Evolutionary conservation across 2,113 vertebrate genomes (phyloP), one percentile per base, ranked within the genome.

Genomic region (Strix aluco): DNA sequence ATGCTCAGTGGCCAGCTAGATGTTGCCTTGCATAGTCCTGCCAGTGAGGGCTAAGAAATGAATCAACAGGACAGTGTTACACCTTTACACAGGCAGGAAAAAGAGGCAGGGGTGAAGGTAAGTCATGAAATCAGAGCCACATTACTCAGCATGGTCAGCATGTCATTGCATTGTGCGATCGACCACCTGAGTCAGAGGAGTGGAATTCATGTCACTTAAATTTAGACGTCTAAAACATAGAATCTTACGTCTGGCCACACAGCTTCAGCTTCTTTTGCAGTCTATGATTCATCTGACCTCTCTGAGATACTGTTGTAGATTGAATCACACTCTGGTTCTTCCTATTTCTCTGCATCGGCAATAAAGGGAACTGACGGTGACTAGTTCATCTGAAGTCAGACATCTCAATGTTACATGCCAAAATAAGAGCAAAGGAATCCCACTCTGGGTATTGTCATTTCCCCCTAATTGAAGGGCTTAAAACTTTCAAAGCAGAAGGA

Each of bases 401-500:
- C 74, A 66, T 61, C 62, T 80, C 93, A 57, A 46, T 73, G 63
- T 71, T 32, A 75, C 51, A 46, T 82, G 90, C 71, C 90, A 93
- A 90, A 95, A 75, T 26, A 75, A 86, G 55, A 94, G 93, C 78
- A 94, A 88, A 96, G 85, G 93, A 92, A 95, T 93, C 90, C 85
- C 74, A 88, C 62, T 95, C 96, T 82, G 92, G 66, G 25, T 38
- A 96, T 95, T 96, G 92, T 95, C 87, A 82, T 92, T 91, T 96
- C 73, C 70, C 83, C 70, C 65, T 94, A 96, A 95, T 66, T 92
- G 84, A 93, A 95, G 66, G 70, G 79, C 84, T 94, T 85, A 89
- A 92, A 95, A 94, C 51, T 85, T 96, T 92, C 89, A 95, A 95
- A 96, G 96, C 51, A 75, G 54, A 61, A 88, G 82, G 86, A 96